Base-by-base conservation (phyloP, 2,113 vertebrate genomes). In the Propithecus coquereli region DNA sequence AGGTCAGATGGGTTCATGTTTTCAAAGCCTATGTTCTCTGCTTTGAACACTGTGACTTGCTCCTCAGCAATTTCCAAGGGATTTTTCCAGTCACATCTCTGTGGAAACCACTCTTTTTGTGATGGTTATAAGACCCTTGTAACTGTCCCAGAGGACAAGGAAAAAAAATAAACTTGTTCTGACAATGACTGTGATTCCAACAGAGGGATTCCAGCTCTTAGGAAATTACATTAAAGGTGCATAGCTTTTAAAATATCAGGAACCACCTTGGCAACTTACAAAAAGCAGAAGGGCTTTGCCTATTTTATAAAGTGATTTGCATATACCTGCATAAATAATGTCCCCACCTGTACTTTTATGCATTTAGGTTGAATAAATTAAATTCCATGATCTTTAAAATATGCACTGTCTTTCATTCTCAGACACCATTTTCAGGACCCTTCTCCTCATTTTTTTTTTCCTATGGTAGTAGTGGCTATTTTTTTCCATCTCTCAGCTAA, bases 291-390 rank as follows among this genome's bases (percentile, higher is more conserved):
- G 97, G 97, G 96, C 97, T 97, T 97, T 98, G 97, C 97, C 97
- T 98, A 97, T 97, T 98, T 98, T 98, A 98, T 98, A 97, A 97
- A 98, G 92, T 97, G 96, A 98, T 98, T 98, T 98, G 97, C 97
- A 98, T 98, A 97, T 98, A 98, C 97, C 97, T 98, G 97, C 97
- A 98, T 98, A 98, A 98, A 98, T 98, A 98, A 98, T 97, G 96
- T 97, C 96, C 96, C 97, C 97, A 98, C 97, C 97, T 98, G 97
- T 98, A 98, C 97, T 97, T 98, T 97, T 96, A 97, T 98, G 96
- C 97, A 97, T 97, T 97, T 97, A 97, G 97, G 97, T 97, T 98
- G 97, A 97, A 98, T 97, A 98, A 97, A 98, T 97, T 98, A 98
- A 94, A 97, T 97, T 97, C 95, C 87, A 91, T 97, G 97, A 97